Conservation (phyloP, 2,888 invertebrate genomes). For the Caenorhabditis parvicauda region DNA sequence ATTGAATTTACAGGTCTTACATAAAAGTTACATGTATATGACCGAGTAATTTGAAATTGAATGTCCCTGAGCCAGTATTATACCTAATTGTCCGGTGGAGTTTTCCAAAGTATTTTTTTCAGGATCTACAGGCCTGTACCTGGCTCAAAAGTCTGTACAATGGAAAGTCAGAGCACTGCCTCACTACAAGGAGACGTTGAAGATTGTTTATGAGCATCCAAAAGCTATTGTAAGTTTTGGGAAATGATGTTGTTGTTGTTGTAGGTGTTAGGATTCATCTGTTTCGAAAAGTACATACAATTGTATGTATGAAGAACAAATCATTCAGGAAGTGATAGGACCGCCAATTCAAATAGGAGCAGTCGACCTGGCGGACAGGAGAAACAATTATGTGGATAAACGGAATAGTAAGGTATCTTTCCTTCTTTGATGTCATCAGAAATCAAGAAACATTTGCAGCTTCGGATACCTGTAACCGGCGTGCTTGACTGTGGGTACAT, state of each 20-base stretch:
- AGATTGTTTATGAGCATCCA: conserved; percentile 53
- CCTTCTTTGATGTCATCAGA: not conserved
- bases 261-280: too few relatives aligned
- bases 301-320: not conserved
- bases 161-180: conserved; percentile 44
- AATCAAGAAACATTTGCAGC: conserved; percentile 27
- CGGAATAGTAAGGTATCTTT: conserved; percentile 45
- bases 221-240: conserved; percentile 39
- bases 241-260: not conserved
- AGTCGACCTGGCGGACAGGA: conserved; percentile 52
- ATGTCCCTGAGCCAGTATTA: too few relatives aligned
- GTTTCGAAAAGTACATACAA: too few relatives aligned
- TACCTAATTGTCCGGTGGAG: too few relatives aligned
- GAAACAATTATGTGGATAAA: conserved; percentile 53
- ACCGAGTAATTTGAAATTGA: not conserved
- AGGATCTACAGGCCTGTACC: conserved; percentile 53
- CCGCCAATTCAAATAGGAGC: conserved; percentile 54
- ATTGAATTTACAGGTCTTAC: too few relatives aligned
- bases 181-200: conserved; percentile 50
- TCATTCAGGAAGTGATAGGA: conserved; percentile 43
- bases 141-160: conserved; percentile 52
- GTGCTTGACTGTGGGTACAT: conserved; percentile 47
- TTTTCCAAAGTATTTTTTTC: too few relatives aligned
- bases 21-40: too few relatives aligned
- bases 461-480: conserved; percentile 54